Conservation (phyloP, 2,888 invertebrate genomes). For the Rhagophthalmus giganteus region DNA sequence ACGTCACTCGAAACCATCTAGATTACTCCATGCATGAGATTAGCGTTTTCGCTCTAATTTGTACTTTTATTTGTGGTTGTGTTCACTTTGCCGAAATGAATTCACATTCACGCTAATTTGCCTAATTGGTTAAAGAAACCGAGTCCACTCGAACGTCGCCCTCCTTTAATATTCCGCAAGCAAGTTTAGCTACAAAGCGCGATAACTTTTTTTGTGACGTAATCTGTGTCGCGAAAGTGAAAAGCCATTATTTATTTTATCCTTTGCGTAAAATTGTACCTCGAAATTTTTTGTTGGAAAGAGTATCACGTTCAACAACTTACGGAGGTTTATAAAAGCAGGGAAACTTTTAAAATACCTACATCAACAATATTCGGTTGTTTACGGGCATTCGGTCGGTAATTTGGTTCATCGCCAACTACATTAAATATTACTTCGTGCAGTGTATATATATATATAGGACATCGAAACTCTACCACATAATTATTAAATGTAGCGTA, state of each 20-base stretch:
- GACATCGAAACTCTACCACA: constrained; percentile 36
- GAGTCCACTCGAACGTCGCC: constrained; percentile 1
- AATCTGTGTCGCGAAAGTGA: constrained; percentile 11
- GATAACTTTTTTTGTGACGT: constrained; percentile 15
- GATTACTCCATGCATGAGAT: constrained; percentile 38
- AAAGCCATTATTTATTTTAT: no score
- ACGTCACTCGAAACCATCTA: constrained; percentile 35
- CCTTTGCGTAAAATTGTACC: no score
- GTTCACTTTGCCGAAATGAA: constrained; percentile 17
- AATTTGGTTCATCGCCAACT: constrained; percentile 40
- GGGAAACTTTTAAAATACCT: no score
- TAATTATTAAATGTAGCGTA: constrained; percentile 42
- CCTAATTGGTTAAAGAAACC: constrained; percentile 9
- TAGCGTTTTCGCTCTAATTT: constrained; percentile 32
- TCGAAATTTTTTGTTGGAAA: no score
- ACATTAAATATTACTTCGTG: constrained; percentile 31
- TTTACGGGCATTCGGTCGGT: constrained; percentile 23
- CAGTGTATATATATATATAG: constrained; percentile 34
- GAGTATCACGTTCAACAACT: no score
- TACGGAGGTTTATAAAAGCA: no score
- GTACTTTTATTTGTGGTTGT: constrained; percentile 28
- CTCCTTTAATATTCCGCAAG: constrained; percentile 1
- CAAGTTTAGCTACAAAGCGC: constrained; percentile 14
- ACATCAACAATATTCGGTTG: constrained; percentile 20
- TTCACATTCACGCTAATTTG: constrained; percentile 14